These are phyloP conservation scores for Agonopterix subpropinquella DNA, from an alignment of 2,888 invertebrate genomes.

Conservation along the genomic window DNA sequence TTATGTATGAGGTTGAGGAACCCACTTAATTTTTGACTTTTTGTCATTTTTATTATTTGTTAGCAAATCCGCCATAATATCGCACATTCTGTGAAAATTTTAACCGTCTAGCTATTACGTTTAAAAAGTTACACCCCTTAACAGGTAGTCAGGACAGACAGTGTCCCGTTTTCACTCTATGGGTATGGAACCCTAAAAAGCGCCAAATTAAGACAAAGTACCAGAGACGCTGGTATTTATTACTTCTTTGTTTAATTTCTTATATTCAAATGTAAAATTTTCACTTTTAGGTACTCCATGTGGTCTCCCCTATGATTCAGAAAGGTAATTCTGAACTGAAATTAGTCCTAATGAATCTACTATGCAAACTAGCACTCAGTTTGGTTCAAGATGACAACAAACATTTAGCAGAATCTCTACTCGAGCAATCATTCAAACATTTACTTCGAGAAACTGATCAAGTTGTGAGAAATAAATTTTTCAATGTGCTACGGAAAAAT, in stretches of 20 bases:
- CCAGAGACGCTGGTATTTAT: not conserved
- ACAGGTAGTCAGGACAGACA: no score
- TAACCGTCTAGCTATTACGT: no score
- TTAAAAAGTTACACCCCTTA: no score
- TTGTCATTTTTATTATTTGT: no score
- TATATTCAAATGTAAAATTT: not conserved
- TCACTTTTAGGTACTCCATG: slow-evolving; percentile 39
- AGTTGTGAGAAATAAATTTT: slow-evolving; percentile 26
- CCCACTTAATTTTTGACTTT: no score
- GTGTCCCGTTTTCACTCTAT: no score
- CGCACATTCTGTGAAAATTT: no score
- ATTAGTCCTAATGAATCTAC: slow-evolving; percentile 30
- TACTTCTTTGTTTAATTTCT: not conserved
- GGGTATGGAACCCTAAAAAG: no score
- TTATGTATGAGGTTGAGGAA: no score
- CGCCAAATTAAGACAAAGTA: no score
- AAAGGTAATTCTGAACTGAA: slow-evolving; percentile 40
- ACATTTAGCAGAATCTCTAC: slow-evolving; percentile 17
- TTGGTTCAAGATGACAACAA: slow-evolving; percentile 25
- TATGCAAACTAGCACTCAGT: slow-evolving; percentile 33
- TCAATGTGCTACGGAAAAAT: slow-evolving; percentile 17
- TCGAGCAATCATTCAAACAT: slow-evolving; percentile 24
- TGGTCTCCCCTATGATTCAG: slow-evolving; percentile 31
- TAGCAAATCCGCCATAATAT: no score
- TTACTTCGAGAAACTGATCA: slow-evolving; percentile 26